phyloP scores from a whole-genome alignment of 2,797 vertebrate genomes.

The Clamator glandarius region DNA sequence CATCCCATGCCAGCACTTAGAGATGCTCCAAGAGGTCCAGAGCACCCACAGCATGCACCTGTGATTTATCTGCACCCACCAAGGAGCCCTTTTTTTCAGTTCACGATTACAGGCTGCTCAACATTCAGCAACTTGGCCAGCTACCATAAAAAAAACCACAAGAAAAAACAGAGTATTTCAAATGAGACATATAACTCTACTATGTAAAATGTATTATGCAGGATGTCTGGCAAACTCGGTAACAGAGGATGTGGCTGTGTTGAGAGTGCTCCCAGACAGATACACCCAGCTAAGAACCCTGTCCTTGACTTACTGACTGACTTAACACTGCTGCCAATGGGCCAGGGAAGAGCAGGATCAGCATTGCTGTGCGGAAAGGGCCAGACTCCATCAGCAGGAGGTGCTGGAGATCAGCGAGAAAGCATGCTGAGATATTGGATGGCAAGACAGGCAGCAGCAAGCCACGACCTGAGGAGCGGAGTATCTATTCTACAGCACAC shows the following conservation, averaged over 20 bases:
- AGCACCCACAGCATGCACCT: background rate
- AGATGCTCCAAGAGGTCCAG: background rate
- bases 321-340: background rate
- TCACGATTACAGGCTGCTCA: background rate
- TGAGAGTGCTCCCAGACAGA: background rate
- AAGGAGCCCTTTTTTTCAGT: background rate
- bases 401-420: constrained; percentile 48
- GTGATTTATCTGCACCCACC: accelerated
- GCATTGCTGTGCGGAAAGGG: background rate
- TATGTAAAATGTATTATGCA: accelerated
- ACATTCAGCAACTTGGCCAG: background rate
- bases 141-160: accelerated
- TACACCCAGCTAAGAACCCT: background rate
- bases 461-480: background rate
- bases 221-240: background rate
- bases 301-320: background rate
- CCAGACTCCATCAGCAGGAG: constrained; percentile 57
- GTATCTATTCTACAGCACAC: background rate
- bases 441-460: constrained; percentile 9
- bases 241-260: accelerated
- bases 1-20: accelerated
- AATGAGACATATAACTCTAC: accelerated
- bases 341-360: background rate
- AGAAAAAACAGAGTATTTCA: background rate
- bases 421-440: constrained; percentile 31